A percentile compares a stretch with the other conserved stretches of the same genome.
phyloP scores from a whole-genome alignment of 2,888 invertebrate species.

The Papilio demoleus region DNA sequence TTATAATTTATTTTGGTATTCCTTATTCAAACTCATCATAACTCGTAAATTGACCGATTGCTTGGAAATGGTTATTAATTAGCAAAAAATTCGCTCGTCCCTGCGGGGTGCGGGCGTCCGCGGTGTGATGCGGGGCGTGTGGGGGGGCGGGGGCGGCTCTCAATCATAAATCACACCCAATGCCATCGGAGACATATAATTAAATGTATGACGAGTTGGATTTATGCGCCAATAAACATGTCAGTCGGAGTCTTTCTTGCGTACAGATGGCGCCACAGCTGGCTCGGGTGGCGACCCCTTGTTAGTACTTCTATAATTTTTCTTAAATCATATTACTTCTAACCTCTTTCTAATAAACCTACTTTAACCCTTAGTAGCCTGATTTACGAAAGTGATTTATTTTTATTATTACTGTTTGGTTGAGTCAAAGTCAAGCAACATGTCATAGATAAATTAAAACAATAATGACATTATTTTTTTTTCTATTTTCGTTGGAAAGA shows the following conservation, averaged over 20 bases:
- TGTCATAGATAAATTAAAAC: too few relatives aligned
- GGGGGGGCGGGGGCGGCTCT: constrained; percentile 29
- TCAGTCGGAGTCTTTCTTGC: constrained; percentile 52
- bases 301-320: background rate
- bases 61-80: constrained; percentile 35
- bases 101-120: constrained; percentile 11
- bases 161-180: constrained; percentile 52
- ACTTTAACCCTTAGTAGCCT: too few relatives aligned
- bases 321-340: too few relatives aligned
- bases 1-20: background rate
- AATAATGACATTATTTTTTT: too few relatives aligned
- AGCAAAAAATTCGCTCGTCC: constrained; percentile 34
- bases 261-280: constrained; percentile 44
- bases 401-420: too few relatives aligned
- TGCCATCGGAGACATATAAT: constrained; percentile 68
- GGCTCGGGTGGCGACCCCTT: background rate
- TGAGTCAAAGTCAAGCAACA: too few relatives aligned
- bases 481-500: too few relatives aligned
- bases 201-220: constrained; percentile 70
- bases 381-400: too few relatives aligned
- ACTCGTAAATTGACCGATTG: constrained; percentile 7
- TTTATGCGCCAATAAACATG: constrained; percentile 71
- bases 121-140: constrained; percentile 6
- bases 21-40: constrained; percentile 9
- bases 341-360: too few relatives aligned